These are phyloP conservation scores for Apocrypta bakeri DNA, from an alignment of 1,140 invertebrate species.

Conservation along the genomic window DNA sequence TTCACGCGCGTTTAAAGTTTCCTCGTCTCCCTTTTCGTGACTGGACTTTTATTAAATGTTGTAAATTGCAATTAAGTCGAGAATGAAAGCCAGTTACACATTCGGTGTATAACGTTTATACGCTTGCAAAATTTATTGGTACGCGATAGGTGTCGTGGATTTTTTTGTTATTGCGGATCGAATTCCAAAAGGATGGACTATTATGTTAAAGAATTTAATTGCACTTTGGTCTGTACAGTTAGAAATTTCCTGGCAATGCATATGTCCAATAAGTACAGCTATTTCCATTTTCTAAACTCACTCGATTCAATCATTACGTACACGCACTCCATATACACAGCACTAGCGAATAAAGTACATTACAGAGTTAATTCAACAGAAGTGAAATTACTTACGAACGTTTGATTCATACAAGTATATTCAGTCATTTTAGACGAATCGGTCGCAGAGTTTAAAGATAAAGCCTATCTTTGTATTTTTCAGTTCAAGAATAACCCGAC, in stretches of 20 bases:
- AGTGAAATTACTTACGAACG: background rate
- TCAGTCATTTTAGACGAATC: background rate
- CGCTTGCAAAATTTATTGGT: background rate
- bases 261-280: background rate
- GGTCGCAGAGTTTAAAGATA: background rate
- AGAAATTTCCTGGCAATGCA: too few species aligned
- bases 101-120: background rate
- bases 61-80: constrained; percentile 12
- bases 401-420: background rate
- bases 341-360: too few species aligned
- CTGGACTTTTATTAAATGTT: constrained; percentile 12
- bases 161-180: background rate
- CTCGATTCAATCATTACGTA: background rate
- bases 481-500: background rate
- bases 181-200: background rate
- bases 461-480: background rate
- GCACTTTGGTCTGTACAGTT: too few species aligned
- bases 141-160: background rate
- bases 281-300: background rate
- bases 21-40: background rate
- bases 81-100: background rate
- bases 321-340: background rate
- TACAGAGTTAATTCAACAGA: background rate
- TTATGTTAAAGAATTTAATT: background rate
- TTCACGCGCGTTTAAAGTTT: constrained; percentile 23